Evolutionary conservation across 37 sponge, comb jelly and placozoan species (phyloP), one percentile per base, ranked within the genome.

Genomic region (Ephydatia muelleri): DNA sequence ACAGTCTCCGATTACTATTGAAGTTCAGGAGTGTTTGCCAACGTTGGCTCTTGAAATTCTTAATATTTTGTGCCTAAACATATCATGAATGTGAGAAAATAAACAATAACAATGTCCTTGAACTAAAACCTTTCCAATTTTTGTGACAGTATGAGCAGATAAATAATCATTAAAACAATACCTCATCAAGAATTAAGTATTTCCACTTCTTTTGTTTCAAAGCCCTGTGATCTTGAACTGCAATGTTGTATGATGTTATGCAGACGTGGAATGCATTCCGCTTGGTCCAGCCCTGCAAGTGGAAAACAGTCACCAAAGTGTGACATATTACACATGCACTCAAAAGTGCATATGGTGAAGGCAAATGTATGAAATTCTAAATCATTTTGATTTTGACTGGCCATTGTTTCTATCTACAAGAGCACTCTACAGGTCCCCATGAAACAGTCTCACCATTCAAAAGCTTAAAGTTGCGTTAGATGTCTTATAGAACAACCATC

Each of bases 41-140:
- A 36, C 99, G 86, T 84, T 99, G 97, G 72, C 97, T 97, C 85
- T 99, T 96, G 87, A 97, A 99, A 82, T 99, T 99, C 87, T 99
- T 99, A 80, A 99, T 99, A 83, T 99, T 93, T 81, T 99, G 99
- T 22, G 99, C 99, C 96, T 95, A 57, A 43, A 3, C 3, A 3
- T 9, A 43, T 9, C 3, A 43, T 43, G 43, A 9, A 68, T 9
- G 8, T 14, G 66, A 65, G 66, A 65, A 65, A 65, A 65, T 65
- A 22, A 21, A 21, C 66, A 21, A 65, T 21, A 22, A 14, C 66
- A 65, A 21, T 21, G 19, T 22, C 66, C 66, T 14, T 65, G 19
- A 65, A 14, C 66, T n/a, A n/a, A n/a, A 65, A 65, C 14, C 14
- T 65, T 68, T 5, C 70, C 26, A 26, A 68, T 68, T 11, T 68